Percentiles rank a stretch among this genome's conserved stretches.
Evolutionary conservation across 1,140 invertebrate species (phyloP).

Genomic region (Saccostrea glomerata): DNA sequence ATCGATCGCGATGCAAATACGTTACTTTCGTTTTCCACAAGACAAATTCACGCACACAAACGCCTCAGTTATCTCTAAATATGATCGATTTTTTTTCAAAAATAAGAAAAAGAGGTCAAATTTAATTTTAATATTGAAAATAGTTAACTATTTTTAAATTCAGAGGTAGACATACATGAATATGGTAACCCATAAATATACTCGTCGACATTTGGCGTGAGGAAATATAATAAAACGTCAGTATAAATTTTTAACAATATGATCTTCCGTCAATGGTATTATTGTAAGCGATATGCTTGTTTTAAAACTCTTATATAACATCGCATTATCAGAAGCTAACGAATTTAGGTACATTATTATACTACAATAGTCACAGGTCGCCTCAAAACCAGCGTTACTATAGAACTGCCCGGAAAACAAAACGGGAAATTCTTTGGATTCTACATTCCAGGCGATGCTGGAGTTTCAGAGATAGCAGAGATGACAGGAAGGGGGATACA

Average conservation of each 20-base stretch:
- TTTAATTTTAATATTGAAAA: too few relatives aligned
- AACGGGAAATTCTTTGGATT: not conserved
- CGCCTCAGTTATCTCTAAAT: too few relatives aligned
- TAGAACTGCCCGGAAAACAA: not conserved
- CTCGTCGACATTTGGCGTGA: too few relatives aligned
- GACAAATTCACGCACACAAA: too few relatives aligned
- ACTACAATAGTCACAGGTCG: not conserved
- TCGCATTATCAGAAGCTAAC: not conserved
- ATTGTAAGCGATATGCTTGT: not conserved
- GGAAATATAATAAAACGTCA: not conserved
- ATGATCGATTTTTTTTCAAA: too few relatives aligned
- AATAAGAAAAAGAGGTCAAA: too few relatives aligned
- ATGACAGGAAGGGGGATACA: not conserved
- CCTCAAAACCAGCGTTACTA: not conserved
- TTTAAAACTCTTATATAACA: not conserved
- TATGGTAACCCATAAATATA: too few relatives aligned
- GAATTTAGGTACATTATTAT: not conserved
- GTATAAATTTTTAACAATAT: not conserved
- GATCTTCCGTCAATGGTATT: too few relatives aligned
- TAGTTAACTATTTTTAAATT: too few relatives aligned
- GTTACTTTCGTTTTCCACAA: too few relatives aligned
- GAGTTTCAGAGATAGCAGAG: not conserved
- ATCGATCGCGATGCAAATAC: too few relatives aligned
- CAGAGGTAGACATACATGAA: too few relatives aligned
- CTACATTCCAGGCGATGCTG: constrained; percentile 2